Conservation (phyloP, 2,888 invertebrate genomes). For the Cyaniris semiargus region DNA sequence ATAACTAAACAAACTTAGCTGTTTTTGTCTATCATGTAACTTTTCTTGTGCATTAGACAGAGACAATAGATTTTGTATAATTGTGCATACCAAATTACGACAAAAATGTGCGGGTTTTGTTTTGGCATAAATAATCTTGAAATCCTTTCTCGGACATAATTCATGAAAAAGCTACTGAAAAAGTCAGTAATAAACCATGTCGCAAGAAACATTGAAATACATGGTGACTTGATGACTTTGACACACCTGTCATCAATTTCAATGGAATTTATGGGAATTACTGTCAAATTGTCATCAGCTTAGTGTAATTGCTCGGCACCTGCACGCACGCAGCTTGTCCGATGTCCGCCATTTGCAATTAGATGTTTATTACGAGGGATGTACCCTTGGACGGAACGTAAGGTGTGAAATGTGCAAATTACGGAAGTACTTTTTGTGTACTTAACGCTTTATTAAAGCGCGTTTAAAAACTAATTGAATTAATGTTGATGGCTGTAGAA, state of each 20-base stretch:
- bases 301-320: conserved; percentile 23
- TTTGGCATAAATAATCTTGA: background rate
- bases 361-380: conserved; percentile 14
- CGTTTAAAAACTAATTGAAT: background rate
- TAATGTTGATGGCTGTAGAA: background rate
- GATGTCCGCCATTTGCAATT: conserved; percentile 13
- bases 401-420: conserved; percentile 4
- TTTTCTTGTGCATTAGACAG: too few species aligned
- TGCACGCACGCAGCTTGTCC: conserved; percentile 23
- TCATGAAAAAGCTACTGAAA: too few species aligned
- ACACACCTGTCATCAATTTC: conserved; percentile 26
- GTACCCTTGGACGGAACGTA: background rate
- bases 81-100: background rate
- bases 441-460: background rate
- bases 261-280: conserved; percentile 23
- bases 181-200: background rate
- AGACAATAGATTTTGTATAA: too few species aligned
- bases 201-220: background rate
- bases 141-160: background rate
- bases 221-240: conserved; percentile 10
- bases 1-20: too few species aligned
- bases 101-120: background rate
- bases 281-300: conserved; percentile 28
- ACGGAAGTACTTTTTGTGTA: background rate
- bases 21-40: too few species aligned